These are phyloP conservation scores for Campoplex capitator DNA, from an alignment of 2,888 invertebrate genomes.

Conservation along the genomic window DNA sequence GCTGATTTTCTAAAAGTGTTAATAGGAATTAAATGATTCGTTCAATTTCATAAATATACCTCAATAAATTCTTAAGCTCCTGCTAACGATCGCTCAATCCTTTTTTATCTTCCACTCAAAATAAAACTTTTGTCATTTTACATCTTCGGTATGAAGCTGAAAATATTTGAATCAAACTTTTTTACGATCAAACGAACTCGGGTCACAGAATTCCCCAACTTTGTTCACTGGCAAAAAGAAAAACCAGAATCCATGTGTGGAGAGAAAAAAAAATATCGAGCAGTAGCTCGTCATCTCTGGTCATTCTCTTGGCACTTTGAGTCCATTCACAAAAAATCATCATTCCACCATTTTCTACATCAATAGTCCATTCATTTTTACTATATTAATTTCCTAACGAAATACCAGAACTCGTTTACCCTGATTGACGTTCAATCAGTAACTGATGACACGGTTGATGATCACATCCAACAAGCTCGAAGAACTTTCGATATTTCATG, in stretches of 20 bases:
- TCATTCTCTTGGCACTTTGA: not conserved
- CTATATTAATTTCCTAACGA: not conserved
- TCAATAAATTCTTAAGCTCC: not conserved
- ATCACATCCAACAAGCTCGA: not conserved
- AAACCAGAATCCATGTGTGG: not conserved
- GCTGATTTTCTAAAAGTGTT: not conserved
- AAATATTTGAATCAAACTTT: too few species aligned
- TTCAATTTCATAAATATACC: not conserved
- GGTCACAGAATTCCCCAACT: too few species aligned
- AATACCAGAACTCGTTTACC: not conserved
- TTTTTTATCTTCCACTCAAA: not conserved
- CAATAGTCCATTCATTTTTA: not conserved
- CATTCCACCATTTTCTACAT: not conserved
- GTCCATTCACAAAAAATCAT: not conserved
- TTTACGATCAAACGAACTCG: too few species aligned
- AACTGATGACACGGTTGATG: not conserved
- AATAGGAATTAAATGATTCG: not conserved
- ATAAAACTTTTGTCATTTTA: too few species aligned
- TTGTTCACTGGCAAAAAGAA: not conserved
- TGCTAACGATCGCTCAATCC: not conserved
- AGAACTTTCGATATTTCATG: slow-evolving; percentile 11
- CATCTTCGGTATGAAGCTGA: too few species aligned
- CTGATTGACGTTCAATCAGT: not conserved
- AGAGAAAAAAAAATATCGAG: not conserved
- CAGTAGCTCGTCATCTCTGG: too few species aligned